A percentile compares a stretch with the other conserved stretches of the same genome.
phyloP scores from a whole-genome alignment of 2,888 invertebrate genomes.

The Aphrophora alni region DNA sequence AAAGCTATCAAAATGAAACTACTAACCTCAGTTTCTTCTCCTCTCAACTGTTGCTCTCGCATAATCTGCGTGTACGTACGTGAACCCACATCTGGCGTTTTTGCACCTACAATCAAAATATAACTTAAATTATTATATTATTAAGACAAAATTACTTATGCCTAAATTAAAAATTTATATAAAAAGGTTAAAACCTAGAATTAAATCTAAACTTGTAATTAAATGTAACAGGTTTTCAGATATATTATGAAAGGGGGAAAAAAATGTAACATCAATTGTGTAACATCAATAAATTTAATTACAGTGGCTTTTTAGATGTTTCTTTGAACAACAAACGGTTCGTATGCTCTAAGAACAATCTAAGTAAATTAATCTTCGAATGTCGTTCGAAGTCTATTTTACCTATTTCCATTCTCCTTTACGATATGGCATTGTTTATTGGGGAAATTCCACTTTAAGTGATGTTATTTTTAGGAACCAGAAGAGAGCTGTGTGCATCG shows the following conservation, averaged over 20 bases:
- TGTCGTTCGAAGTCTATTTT: too few relatives aligned
- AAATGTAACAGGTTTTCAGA: neutral
- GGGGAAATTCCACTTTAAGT: too few relatives aligned
- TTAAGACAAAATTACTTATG: neutral
- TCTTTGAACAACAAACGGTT: too few relatives aligned
- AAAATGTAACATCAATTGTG: neutral
- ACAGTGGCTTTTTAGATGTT: too few relatives aligned
- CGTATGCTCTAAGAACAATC: too few relatives aligned
- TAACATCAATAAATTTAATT: too few relatives aligned
- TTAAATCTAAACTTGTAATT: neutral
- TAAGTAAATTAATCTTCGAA: too few relatives aligned
- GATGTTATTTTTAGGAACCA: too few relatives aligned
- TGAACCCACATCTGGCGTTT: slow-evolving; percentile 95
- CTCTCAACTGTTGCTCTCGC: slow-evolving; percentile 91
- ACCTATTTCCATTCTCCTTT: too few relatives aligned
- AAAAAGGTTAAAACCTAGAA: neutral
- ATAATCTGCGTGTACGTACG: slow-evolving; percentile 97
- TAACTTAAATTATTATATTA: neutral
- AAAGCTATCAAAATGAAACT: neutral
- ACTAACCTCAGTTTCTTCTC: slow-evolving; percentile 89
- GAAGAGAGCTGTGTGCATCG: too few relatives aligned
- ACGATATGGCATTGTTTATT: too few relatives aligned
- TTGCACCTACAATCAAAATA: slow-evolving; percentile 80
- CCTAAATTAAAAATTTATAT: neutral
- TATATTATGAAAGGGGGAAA: neutral